Base-by-base conservation (phyloP, 2,888 invertebrate genomes). In the Phrixothrix hirtus region DNA sequence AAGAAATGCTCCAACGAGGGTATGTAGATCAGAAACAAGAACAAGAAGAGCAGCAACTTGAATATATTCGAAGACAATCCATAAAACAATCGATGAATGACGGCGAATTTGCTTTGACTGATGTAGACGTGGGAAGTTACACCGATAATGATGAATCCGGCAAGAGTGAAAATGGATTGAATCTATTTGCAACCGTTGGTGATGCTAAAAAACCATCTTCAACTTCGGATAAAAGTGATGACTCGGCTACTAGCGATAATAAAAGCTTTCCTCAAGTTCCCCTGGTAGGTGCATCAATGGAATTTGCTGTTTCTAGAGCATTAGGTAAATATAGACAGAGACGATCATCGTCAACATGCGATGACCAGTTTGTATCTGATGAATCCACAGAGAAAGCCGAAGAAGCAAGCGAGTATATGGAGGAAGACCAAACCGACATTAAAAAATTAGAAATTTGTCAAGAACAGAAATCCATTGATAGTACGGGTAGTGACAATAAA, bases 291-390 rank as follows among this genome's bases (percentile, higher is more conserved):
- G 83, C 87, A 10, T 86, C 88, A 6, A 88, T 90, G 82, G 91
- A 91, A 70, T 91, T 91, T 73, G 89, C 90, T 0, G 91, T 90
- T 0, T 90, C 90, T 0, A 77, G 90, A 67, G 90, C 90, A 1
- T 75, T 91, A 14, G 90, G 89, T 14, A 89, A 89, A 75, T 91
- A 89, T 69, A 79, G 90, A 34, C 81, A 88, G 60, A 81, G 88
- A 60, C 79, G 86, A 55, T 86, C 88, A 63, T 87, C 87, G 21
- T 84, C 86, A 10, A 84, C 86, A 11, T 85, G 85, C 26, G 87
- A 88, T 64, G 88, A 88, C 57, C 85, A 84, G 67, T 77, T 80
- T 25, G 26, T 29, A 36, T 71, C 67, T 2, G 72, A 73, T 35
- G 83, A 85, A 50, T 78, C 41, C 1, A 55, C 57, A 5, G 58